Evolutionary conservation across 2,113 vertebrate genomes (phyloP), one percentile per base, ranked within the genome.

Genomic region (Abramis brama): DNA sequence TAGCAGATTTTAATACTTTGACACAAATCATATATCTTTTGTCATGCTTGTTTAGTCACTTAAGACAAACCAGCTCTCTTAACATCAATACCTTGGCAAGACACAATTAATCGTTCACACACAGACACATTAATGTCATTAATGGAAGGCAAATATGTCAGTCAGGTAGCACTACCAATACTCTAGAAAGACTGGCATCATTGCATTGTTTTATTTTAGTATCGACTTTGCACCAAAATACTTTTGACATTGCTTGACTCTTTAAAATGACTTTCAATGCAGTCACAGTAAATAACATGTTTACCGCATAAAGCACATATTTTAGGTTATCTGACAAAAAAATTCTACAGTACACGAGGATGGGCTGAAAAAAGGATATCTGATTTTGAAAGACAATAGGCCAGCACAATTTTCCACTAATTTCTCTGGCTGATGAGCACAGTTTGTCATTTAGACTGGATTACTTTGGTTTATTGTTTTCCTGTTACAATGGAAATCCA

Each of bases 401-500:
- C 27, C 64, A 79, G 79, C 74, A 77, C 66, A 88, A 59, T 66
- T 83, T 83, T 27, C 84, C 84, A 50, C 45, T 39, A 85, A 50
- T 86, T 83, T 73, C 55, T 43, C 74, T 74, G 57, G 66, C 30
- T 70, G 83, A 71, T 75, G 84, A 87, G 68, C 33, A 36, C 57
- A 59, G 17, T 62, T 80, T 86, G 76, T 43, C 30, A 86, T 70
- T 86, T 45, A 85, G 39, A 86, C 64, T 57, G 50, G 62, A 30
- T 71, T 50, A 79, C 36, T 85, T 84, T 36, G 39, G 55, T 83
- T 87, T 79, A 78, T 79, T 86, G 85, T 83, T 85, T 86, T 83
- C 84, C 87, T 85, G 73, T 77, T 59, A 77, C 85, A 89, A 85
- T 70, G 88, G 43, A 88, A 80, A 85, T 50, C 59, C 57, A 62